Percentiles rank a stretch among this genome's conserved stretches.
Conservation (phyloP, 2,888 invertebrate species). For the Eugnorisma glareosa region DNA sequence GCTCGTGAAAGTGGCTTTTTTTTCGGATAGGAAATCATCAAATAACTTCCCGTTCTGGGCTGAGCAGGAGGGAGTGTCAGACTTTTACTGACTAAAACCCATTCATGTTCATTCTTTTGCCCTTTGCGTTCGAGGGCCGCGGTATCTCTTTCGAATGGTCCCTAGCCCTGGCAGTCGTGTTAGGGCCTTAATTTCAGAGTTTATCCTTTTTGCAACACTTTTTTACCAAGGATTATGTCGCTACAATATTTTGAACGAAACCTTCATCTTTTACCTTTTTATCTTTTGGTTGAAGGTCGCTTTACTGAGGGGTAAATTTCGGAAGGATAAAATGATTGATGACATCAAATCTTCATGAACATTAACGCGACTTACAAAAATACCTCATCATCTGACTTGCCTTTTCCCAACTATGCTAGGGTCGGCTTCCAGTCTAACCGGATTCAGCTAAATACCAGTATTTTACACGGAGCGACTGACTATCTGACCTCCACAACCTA, state of each 20-base stretch:
- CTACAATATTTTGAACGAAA: neutral
- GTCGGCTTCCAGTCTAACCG: neutral
- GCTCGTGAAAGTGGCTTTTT: too few species aligned
- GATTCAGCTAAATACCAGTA: neutral
- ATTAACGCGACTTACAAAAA: slow-evolving; percentile 10
- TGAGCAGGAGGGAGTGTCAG: too few species aligned
- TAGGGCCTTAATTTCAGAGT: neutral
- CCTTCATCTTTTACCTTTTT: slow-evolving; percentile 23
- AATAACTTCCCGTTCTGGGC: too few species aligned
- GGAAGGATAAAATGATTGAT: slow-evolving; percentile 33
- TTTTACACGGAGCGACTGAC: neutral
- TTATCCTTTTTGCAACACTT: neutral
- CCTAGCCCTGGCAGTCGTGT: too few species aligned
- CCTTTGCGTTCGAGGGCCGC: too few species aligned
- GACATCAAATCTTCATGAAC: slow-evolving; percentile 15
- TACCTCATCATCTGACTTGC: neutral
- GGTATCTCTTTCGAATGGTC: too few species aligned
- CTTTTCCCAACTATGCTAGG: neutral
- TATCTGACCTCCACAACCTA: neutral
- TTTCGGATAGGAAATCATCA: too few species aligned
- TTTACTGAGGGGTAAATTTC: neutral
- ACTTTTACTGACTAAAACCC: too few species aligned
- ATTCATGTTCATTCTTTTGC: too few species aligned
- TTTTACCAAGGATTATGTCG: neutral
- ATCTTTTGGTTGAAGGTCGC: slow-evolving; percentile 6